Percentiles rank a stretch among this genome's conserved stretches.
These are phyloP conservation scores for Drosophila navojoa DNA, from an alignment of 1,140 invertebrate genomes.

Conservation along the genomic window DNA sequence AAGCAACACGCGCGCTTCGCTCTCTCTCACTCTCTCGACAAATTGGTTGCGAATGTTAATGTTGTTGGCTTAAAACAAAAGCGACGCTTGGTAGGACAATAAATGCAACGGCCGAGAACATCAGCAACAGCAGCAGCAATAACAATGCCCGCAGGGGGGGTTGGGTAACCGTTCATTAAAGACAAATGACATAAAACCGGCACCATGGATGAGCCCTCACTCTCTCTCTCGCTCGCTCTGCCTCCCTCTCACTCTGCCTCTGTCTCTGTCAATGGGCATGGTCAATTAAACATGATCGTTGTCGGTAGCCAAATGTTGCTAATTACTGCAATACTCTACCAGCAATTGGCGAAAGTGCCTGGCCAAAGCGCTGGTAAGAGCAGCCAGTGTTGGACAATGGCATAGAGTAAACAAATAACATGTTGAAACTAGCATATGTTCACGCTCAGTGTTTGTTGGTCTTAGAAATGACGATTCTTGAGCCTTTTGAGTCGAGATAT, in stretches of 20 bases:
- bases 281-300: conserved; percentile 81
- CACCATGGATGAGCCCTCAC: conserved; percentile 16
- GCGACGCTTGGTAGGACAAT: conserved; percentile 67
- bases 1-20: conserved; percentile 37
- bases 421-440: no score
- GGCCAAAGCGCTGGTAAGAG: conserved; percentile 19
- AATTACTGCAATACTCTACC: conserved; percentile 52
- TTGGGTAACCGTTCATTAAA: conserved; percentile 70
- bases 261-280: conserved; percentile 35
- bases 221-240: neutral
- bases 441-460: no score
- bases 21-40: conserved; percentile 50
- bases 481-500: no score
- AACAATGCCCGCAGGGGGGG: conserved; percentile 28
- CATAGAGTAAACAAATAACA: no score
- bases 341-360: conserved; percentile 33
- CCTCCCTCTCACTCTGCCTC: neutral
- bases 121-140: conserved; percentile 9
- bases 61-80: conserved; percentile 73
- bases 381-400: conserved; percentile 32
- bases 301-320: conserved; percentile 64
- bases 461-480: no score
- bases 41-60: conserved; percentile 68
- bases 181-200: conserved; percentile 72
- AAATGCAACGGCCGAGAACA: conserved; percentile 43